Evolutionary conservation across 2,888 invertebrate genomes (phyloP), one percentile per base, ranked within the genome.

Genomic region (Eulithis prunata): DNA sequence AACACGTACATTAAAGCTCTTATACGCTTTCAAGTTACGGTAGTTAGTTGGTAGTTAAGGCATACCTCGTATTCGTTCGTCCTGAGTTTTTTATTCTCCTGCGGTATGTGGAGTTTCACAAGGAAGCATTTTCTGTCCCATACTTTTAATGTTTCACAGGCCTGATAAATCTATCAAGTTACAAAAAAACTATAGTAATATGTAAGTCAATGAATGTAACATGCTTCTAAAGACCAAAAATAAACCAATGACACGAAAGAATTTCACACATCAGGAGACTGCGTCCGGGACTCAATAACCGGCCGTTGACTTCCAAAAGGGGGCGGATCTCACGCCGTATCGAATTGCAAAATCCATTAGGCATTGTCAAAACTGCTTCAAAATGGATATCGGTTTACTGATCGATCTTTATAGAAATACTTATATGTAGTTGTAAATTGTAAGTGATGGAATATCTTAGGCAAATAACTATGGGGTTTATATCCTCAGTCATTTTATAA

Each of bases 281-380:
- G 21, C 21, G 6, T 11, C 14, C 21, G 49, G 6, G 7, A 13
- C 13, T 1, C 21, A 21, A 21, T 21, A 47, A 14, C 38, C 10
- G 53, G 38, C 38, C 54, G 54, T 14, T 54, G 14, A 57, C 41
- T 56, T 51, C 32, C 38, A 45, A 46, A 61, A 60, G 53, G 62
- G 68, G 62, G 57, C 43, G 38, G 60, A 14, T 21, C 32, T 64
- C 43, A 55, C 65, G 52, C 49, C 43, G 63, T 71, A 72, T 78
- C 78, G 63, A 55, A 68, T 78, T 62, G 68, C 78, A 67, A 56
- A 64, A 71, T 78, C 78, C 78, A 78, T 78, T 78, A 78, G 69
- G 69, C 58, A 55, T 69, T 70, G 73, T 75, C 74, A 75, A 72
- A 75, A 75, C 47, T 59, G 70, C 62, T 61, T 66, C 60, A 49